Evolutionary conservation across 2,797 vertebrate genomes (phyloP).

Genomic region (Argyrosomus regius): DNA sequence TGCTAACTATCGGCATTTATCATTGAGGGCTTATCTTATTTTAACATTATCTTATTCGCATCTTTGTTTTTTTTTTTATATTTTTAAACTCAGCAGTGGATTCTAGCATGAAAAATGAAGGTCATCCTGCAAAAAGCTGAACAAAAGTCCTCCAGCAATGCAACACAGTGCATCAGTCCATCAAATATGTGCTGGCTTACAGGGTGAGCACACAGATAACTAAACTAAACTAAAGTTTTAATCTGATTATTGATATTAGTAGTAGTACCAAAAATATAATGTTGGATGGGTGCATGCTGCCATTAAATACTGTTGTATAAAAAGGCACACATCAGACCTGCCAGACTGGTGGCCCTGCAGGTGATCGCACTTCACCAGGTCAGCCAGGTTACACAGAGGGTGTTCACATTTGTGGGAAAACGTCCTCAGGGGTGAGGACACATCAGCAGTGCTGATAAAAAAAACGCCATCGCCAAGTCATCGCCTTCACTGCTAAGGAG

Average conservation of each 20-base stretch:
- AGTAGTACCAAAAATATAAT: too few species aligned
- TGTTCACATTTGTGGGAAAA: conserved; percentile 43
- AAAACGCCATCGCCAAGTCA: conserved; percentile 45
- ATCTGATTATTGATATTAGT: too few species aligned
- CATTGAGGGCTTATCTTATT: not conserved
- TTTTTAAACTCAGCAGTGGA: not conserved
- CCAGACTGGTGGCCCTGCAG: conserved; percentile 15
- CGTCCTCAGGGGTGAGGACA: conserved; percentile 42
- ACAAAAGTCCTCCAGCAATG: too few species aligned
- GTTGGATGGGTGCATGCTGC: too few species aligned
- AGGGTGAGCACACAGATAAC: too few species aligned
- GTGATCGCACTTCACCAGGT: conserved; percentile 42
- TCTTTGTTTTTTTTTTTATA: not conserved
- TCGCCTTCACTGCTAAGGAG: conserved; percentile 24
- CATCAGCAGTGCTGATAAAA: conserved; percentile 52
- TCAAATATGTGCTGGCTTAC: too few species aligned
- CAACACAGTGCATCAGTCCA: too few species aligned
- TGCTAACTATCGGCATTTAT: not conserved
- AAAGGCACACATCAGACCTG: conserved; percentile 14
- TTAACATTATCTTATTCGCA: not conserved
- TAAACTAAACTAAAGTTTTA: too few species aligned
- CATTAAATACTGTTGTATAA: too few species aligned
- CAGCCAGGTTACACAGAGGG: conserved; percentile 12
- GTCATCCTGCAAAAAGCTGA: not conserved
- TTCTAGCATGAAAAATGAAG: not conserved